Percentiles rank a stretch among this genome's conserved stretches.
Conservation (phyloP, 2,113 vertebrate genomes). For the Scopus umbretta region DNA sequence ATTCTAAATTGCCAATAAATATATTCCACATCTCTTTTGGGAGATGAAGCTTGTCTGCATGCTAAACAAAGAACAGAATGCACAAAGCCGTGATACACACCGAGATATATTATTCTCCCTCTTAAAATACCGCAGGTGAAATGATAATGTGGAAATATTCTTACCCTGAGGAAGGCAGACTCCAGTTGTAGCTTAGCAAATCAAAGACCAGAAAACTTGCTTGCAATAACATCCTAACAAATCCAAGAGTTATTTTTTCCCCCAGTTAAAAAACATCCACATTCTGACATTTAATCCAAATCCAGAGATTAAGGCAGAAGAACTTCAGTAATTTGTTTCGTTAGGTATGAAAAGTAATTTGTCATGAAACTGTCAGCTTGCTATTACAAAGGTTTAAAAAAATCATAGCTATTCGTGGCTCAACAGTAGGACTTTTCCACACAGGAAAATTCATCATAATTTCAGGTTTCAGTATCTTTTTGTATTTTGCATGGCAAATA, state of each 20-base stretch:
- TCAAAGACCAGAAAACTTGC: conserved; percentile 73
- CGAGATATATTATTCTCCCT: not conserved
- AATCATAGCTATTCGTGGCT: conserved; percentile 24
- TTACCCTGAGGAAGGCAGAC: conserved; percentile 72
- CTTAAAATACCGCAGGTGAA: conserved; percentile 41
- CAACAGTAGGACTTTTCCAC: conserved; percentile 34
- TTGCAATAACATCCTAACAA: conserved; percentile 73
- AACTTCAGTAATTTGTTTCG: conserved; percentile 58
- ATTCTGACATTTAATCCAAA: conserved; percentile 45
- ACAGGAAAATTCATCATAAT: conserved; percentile 42
- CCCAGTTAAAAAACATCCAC: conserved; percentile 61
- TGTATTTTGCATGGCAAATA: conserved; percentile 41
- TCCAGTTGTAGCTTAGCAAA: conserved; percentile 74
- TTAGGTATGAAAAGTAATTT: conserved; percentile 55
- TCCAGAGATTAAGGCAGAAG: conserved; percentile 49
- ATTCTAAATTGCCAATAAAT: conserved; percentile 45
- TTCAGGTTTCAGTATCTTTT: conserved; percentile 35
- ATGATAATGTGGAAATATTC: conserved; percentile 62
- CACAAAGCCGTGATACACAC: not conserved
- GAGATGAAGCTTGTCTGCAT: conserved; percentile 40
- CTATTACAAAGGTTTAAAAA: conserved; percentile 36
- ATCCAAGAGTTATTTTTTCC: conserved; percentile 44
- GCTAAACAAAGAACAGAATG: conserved; percentile 32
- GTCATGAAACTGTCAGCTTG: conserved; percentile 54
- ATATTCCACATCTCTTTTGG: conserved; percentile 31